phyloP scores from a whole-genome alignment of 2,888 invertebrate genomes.

The Acanthosepion pharaonis region DNA sequence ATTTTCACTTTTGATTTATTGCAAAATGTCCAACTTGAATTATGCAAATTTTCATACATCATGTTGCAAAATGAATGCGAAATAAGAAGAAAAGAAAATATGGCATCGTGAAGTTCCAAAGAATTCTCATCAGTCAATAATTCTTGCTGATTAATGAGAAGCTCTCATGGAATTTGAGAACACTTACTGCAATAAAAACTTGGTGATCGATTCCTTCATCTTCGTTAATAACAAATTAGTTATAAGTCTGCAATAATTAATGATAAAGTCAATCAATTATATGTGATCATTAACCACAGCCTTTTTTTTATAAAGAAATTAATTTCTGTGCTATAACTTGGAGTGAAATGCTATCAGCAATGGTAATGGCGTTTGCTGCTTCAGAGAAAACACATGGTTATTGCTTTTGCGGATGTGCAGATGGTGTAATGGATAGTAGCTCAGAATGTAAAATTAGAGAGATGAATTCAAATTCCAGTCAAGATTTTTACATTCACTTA shows the following conservation, averaged over 20 bases:
- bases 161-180: not conserved
- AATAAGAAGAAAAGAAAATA: not conserved
- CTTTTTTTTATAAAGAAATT: not conserved
- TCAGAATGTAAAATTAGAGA: no score
- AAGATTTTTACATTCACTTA: no score
- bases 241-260: conserved; percentile 21
- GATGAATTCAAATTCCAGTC: no score
- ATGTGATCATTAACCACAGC: conserved; percentile 4
- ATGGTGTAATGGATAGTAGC: no score
- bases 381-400: not conserved
- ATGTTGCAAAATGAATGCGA: not conserved
- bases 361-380: not conserved
- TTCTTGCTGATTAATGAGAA: conserved; percentile 18
- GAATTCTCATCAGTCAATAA: conserved; percentile 20
- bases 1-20: conserved; percentile 33
- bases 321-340: not conserved
- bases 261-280: not conserved
- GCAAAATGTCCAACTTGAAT: not conserved
- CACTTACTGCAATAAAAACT: not conserved
- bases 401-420: no score
- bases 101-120: not conserved
- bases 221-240: conserved; percentile 20
- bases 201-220: not conserved
- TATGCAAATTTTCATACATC: conserved; percentile 33
- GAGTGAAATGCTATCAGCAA: no score